Evolutionary conservation across 2,113 vertebrate species (phyloP).

Genomic region (Indri indri): DNA sequence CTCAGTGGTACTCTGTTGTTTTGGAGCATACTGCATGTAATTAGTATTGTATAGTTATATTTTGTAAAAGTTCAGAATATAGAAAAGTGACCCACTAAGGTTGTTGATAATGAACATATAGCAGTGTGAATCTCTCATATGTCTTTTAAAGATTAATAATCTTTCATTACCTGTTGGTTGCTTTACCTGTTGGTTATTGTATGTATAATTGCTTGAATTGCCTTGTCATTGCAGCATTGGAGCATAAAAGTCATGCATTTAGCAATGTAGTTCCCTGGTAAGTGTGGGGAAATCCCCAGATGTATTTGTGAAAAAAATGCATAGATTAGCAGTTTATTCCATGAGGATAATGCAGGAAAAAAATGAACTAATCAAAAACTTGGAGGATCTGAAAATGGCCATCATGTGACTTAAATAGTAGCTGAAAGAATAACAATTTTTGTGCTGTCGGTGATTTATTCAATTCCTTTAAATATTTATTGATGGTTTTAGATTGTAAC

Average conservation of each 20-base stretch:
- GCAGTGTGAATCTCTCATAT: background rate
- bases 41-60: background rate
- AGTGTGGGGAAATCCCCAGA: background rate
- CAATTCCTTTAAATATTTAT: background rate
- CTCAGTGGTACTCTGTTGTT: background rate
- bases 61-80: background rate
- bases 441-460: background rate
- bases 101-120: background rate
- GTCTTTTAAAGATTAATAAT: slow-evolving; percentile 18
- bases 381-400: slow-evolving; percentile 6
- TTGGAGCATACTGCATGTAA: background rate
- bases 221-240: background rate
- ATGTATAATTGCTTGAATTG: background rate
- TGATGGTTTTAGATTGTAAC: slow-evolving; percentile 16
- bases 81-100: background rate
- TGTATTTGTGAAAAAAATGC: background rate
- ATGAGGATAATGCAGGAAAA: background rate
- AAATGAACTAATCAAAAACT: background rate
- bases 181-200: background rate
- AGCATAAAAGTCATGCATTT: background rate
- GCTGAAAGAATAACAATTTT: background rate
- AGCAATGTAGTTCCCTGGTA: background rate
- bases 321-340: background rate
- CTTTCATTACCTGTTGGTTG: background rate
- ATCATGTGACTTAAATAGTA: background rate